These are phyloP conservation scores for Agrenia bidenticulata DNA, from an alignment of 2,888 invertebrate genomes.

Conservation along the genomic window DNA sequence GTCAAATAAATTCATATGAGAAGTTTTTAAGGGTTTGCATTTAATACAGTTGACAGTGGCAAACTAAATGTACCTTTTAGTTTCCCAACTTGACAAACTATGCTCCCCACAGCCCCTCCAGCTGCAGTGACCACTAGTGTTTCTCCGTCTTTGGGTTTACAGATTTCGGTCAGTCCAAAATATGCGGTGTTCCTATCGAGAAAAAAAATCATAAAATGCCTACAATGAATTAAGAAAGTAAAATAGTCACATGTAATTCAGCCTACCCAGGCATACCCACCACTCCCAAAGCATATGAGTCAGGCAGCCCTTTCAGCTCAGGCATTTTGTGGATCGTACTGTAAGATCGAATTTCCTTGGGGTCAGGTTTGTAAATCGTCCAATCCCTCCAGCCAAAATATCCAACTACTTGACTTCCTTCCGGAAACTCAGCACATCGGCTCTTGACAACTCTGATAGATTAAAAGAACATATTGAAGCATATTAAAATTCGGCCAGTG, in stretches of 20 bases:
- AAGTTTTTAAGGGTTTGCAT: too few species aligned
- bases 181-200: slow-evolving; percentile 75
- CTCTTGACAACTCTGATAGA: slow-evolving; percentile 66
- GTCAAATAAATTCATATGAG: too few species aligned
- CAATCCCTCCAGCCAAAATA: slow-evolving; percentile 67
- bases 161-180: slow-evolving; percentile 71
- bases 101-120: slow-evolving; percentile 76
- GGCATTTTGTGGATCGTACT: slow-evolving; percentile 23
- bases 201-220: too few species aligned
- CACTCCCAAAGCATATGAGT: slow-evolving; percentile 18
- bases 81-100: slow-evolving; percentile 77
- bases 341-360: slow-evolving; percentile 17
- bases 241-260: too few species aligned
- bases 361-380: slow-evolving; percentile 27
- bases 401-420: slow-evolving; percentile 65
- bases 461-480: not conserved
- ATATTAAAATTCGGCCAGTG: too few species aligned
- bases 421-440: slow-evolving; percentile 66
- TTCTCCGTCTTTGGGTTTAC: slow-evolving; percentile 70
- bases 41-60: not conserved
- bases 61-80: slow-evolving; percentile 61
- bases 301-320: slow-evolving; percentile 30
- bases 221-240: too few species aligned
- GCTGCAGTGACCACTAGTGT: slow-evolving; percentile 72
- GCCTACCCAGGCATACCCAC: slow-evolving; percentile 21